phyloP scores from a whole-genome alignment of 2,888 invertebrate species.

The Heliconius aoede region DNA sequence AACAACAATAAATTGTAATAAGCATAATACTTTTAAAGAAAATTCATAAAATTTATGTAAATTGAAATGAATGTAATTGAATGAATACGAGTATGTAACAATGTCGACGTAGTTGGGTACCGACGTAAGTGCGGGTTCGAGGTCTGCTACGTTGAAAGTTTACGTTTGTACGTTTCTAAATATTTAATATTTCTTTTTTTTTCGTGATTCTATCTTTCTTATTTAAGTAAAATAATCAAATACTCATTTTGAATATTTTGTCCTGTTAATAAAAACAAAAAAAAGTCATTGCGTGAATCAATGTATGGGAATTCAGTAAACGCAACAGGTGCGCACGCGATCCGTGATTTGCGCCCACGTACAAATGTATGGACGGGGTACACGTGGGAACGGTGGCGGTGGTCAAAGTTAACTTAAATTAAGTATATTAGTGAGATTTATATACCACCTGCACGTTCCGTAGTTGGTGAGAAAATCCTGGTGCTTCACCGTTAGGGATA shows the following conservation, averaged over 20 bases:
- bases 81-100: too few relatives aligned
- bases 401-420: not conserved
- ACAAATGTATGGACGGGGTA: conserved; percentile 8
- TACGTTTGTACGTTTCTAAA: too few relatives aligned
- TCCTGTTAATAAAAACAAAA: not conserved
- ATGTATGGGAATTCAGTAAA: conserved; percentile 42
- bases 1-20: too few relatives aligned
- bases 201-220: too few relatives aligned
- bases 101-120: not conserved
- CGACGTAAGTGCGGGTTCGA: not conserved
- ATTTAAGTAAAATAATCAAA: not conserved
- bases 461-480: not conserved
- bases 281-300: conserved; percentile 1
- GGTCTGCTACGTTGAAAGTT: not conserved
- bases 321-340: conserved; percentile 48
- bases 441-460: conserved; percentile 5
- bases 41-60: too few relatives aligned
- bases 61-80: too few relatives aligned
- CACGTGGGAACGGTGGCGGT: conserved; percentile 41
- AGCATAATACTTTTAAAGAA: too few relatives aligned
- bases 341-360: conserved; percentile 44
- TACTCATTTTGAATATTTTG: not conserved
- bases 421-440: not conserved
- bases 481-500: too few relatives aligned
- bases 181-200: too few relatives aligned